Percentiles rank a stretch among this genome's conserved stretches.
These are phyloP conservation scores for Falco concolor DNA, from an alignment of 2,797 vertebrate species.

Conservation along the genomic window DNA sequence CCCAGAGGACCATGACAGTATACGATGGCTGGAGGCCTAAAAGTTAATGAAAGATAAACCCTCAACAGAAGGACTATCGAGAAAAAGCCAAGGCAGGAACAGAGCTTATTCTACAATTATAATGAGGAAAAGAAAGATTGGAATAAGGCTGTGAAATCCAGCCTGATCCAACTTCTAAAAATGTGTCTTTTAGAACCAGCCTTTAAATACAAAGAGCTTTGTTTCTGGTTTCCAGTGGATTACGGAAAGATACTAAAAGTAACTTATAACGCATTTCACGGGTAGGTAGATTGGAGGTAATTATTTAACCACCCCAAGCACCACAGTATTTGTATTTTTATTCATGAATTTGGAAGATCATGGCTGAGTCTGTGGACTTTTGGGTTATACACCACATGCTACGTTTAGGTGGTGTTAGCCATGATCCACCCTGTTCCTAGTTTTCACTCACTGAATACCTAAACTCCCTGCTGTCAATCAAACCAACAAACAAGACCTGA, in stretches of 20 bases:
- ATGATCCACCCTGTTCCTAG: neutral
- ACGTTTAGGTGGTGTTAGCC: neutral
- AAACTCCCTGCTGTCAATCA: neutral
- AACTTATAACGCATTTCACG: neutral
- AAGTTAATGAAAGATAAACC: slow-evolving; percentile 63
- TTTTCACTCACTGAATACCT: neutral
- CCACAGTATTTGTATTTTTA: too few species aligned
- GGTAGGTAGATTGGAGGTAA: neutral
- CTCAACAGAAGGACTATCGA: neutral
- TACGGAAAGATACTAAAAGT: neutral
- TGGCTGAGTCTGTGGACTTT: neutral
- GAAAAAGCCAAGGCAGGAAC: neutral
- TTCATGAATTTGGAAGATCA: neutral
- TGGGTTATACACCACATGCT: neutral
- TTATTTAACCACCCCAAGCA: neutral
- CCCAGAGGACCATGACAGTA: slow-evolving; percentile 7
- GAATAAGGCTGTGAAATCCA: neutral
- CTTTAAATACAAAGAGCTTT: neutral
- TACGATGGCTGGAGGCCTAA: slow-evolving; percentile 1
- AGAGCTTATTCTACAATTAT: neutral
- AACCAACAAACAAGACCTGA: neutral
- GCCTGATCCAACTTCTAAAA: neutral
- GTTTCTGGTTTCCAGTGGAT: neutral
- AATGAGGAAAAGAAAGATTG: neutral
- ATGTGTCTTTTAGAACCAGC: neutral